A percentile compares a stretch with the other conserved stretches of the same genome.
phyloP scores from a whole-genome alignment of 1,140 invertebrate species.

The Thaumatotibia leucotreta region DNA sequence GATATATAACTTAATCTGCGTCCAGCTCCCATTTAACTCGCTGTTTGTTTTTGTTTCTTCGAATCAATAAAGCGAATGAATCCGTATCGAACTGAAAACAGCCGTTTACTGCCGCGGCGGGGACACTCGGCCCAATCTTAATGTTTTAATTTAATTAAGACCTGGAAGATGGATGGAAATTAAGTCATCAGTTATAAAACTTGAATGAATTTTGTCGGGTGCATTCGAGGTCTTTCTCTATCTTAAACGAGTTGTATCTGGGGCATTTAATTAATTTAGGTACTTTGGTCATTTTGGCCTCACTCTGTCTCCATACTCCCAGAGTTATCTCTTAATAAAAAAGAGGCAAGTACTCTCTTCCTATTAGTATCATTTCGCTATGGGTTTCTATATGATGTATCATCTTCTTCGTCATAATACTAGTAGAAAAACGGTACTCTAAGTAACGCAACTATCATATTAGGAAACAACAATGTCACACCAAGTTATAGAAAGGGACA shows the following conservation, averaged over 20 bases:
- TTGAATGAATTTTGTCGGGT: not conserved
- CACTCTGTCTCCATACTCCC: too few species aligned
- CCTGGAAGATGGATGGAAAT: not conserved
- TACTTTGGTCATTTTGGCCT: too few species aligned
- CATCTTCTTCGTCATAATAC: too few species aligned
- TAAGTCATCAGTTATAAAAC: not conserved
- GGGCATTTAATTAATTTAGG: too few species aligned
- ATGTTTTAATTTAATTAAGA: not conserved
- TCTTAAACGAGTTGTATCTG: too few species aligned
- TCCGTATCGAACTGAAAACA: not conserved
- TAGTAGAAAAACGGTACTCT: too few species aligned
- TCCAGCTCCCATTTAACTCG: slow-evolving; percentile 40
- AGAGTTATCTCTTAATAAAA: too few species aligned
- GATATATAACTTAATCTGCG: slow-evolving; percentile 54
- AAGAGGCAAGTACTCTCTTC: too few species aligned
- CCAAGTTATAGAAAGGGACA: not conserved
- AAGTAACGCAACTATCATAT: too few species aligned
- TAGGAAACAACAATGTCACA: not conserved
- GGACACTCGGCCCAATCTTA: not conserved
- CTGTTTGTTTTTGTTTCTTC: slow-evolving; percentile 47
- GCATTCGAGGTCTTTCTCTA: too few species aligned
- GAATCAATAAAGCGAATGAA: slow-evolving; percentile 46
- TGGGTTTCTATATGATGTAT: too few species aligned
- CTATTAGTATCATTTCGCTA: too few species aligned
- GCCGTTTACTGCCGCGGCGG: not conserved